Base-by-base conservation (phyloP, 2,888 invertebrate genomes). In the Cryptocephalus moraei region DNA sequence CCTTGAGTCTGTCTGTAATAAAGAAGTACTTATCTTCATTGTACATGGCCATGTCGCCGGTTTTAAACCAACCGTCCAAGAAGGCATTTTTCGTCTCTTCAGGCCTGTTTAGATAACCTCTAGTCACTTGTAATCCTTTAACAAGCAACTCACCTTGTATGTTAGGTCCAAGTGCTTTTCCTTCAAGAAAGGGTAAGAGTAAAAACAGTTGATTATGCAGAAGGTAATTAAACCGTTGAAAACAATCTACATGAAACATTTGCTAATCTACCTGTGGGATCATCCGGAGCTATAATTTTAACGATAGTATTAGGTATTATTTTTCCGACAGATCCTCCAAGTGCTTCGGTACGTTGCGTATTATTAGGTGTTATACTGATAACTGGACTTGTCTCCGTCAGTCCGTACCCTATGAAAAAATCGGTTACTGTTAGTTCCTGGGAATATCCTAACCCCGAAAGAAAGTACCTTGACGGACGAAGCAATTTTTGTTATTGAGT, bases 121-220 rank as follows among this genome's bases (percentile, higher is more conserved):
- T 73, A 87, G 90, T 91, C 1, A 90, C 80, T 70, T 90, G 88
- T 0, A 89, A 88, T 0, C 91, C 91, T 49, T 79, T 78, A 0
- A 87, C 70, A 45, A 81, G 75, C 4, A 91, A 64, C 65, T 92
- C 91, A 1, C 91, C 91, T 10, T 70, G 69, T 47, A 49, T 39
- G 32, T 55, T 49, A 9, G 48, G 44, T 4, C 48, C 53, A 6
- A 55, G 22, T 8, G 51, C 50, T 9, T 46, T 50, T 4, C 47
- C 51, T 32, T 9, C n/a, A 40, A 40, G 14, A 12, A 40, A 12
- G 4, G 22, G 22, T 22, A 22, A 22, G 22, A 22, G 22, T 22
- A 22, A 2, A 22, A 22, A 22, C 6, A 22, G 22, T 22, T 22
- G 22, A 22, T 22, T 4, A 6, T 22, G 22, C 3, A 4, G 22